A percentile compares a stretch with the other conserved stretches of the same genome.
Evolutionary conservation across 1,140 invertebrate genomes (phyloP).

Genomic region (Rhagoletis pomonella): DNA sequence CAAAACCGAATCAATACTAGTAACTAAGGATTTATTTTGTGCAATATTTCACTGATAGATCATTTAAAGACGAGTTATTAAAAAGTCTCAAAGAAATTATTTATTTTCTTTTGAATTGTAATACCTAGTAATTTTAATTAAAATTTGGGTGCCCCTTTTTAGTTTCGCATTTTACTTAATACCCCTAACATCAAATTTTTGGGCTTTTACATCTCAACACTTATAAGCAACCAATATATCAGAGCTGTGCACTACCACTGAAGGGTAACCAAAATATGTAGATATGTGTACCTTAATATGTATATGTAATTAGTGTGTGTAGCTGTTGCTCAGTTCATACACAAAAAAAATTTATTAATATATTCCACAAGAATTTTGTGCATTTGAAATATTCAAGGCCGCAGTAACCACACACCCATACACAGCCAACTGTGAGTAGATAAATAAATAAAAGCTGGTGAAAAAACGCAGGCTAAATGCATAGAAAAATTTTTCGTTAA

Average conservation of each 20-base stretch:
- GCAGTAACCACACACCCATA: not conserved
- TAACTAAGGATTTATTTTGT: no score
- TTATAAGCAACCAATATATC: conserved; percentile 4
- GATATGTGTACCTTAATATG: not conserved
- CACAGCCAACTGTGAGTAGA: not conserved
- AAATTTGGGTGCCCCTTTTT: not conserved
- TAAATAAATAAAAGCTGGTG: not conserved
- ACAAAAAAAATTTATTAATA: not conserved
- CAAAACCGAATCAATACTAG: no score
- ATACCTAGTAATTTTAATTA: not conserved
- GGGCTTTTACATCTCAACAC: not conserved
- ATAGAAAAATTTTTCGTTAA: conserved; percentile 37
- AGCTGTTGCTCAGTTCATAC: not conserved
- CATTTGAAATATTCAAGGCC: conserved; percentile 42
- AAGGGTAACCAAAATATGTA: not conserved
- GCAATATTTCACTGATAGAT: no score
- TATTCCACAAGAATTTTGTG: not conserved
- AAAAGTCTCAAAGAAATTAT: no score
- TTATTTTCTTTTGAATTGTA: not conserved
- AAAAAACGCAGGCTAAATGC: conserved; percentile 20
- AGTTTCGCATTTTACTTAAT: not conserved
- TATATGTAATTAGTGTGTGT: not conserved
- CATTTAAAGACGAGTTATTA: no score
- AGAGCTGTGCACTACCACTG: conserved; percentile 1
- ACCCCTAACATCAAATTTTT: not conserved